These are phyloP conservation scores for Gadopsis bispinosus DNA, from an alignment of 2,797 vertebrate genomes.

Conservation along the genomic window DNA sequence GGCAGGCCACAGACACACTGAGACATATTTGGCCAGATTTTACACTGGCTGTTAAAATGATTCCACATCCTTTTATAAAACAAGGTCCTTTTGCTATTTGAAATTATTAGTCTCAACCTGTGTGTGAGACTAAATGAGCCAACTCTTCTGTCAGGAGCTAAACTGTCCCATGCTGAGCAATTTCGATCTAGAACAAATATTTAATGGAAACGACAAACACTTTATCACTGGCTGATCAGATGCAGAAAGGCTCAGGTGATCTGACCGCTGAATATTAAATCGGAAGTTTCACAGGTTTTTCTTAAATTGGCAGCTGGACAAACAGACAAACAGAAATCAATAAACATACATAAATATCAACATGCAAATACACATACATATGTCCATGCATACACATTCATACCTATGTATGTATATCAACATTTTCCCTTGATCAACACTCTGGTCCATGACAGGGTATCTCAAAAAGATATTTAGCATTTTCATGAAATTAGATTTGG, in stretches of 20 bases:
- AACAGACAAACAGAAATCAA: neutral
- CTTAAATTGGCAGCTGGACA: neutral
- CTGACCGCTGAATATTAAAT: neutral
- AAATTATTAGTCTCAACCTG: conserved; percentile 46
- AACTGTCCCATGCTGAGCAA: conserved; percentile 14
- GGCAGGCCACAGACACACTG: conserved; percentile 34
- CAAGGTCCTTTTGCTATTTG: conserved; percentile 47
- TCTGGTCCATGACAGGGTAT: neutral
- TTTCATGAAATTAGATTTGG: neutral
- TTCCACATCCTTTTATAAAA: conserved; percentile 33
- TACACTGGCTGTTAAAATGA: conserved; percentile 36
- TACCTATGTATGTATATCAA: neutral
- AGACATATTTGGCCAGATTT: conserved; percentile 31
- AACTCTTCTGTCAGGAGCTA: conserved; percentile 17
- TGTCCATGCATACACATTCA: neutral
- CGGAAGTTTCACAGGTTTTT: neutral
- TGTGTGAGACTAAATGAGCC: conserved; percentile 3
- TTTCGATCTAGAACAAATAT: conserved; percentile 12
- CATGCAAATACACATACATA: no score
- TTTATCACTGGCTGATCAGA: neutral
- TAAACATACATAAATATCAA: neutral
- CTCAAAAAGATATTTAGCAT: neutral
- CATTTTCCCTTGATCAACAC: neutral
- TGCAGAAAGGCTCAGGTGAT: neutral
- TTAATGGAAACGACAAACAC: conserved; percentile 2